Conservation (phyloP, 2,797 vertebrate species). For the Perodicticus potto region DNA sequence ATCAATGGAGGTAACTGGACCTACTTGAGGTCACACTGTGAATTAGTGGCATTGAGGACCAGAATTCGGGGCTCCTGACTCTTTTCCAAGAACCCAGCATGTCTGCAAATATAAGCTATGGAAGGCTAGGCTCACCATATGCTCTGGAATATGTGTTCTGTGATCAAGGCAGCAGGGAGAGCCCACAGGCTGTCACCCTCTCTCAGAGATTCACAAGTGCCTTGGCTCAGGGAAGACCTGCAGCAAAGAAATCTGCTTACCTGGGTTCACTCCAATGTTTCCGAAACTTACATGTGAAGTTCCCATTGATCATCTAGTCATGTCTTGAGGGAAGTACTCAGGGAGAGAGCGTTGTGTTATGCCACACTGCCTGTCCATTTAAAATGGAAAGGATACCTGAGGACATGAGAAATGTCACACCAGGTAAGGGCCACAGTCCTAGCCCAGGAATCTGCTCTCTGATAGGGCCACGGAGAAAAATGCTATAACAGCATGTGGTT, state of each 20-base stretch:
- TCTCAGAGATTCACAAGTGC: neutral
- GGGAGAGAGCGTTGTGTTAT: neutral
- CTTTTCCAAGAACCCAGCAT: neutral
- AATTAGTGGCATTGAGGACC: neutral
- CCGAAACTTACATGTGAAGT: neutral
- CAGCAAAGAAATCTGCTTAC: neutral
- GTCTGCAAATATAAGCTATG: neutral
- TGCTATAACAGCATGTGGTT: neutral
- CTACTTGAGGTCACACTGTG: neutral
- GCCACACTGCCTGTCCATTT: neutral
- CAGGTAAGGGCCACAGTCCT: neutral
- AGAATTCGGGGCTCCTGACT: neutral
- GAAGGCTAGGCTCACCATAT: neutral
- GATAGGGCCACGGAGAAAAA: neutral
- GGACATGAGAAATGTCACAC: constrained; percentile 32
- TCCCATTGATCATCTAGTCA: neutral
- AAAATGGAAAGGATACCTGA: constrained; percentile 34
- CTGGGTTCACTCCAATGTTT: neutral
- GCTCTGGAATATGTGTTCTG: neutral
- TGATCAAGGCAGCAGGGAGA: neutral
- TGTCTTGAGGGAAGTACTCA: neutral
- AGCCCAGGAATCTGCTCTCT: neutral
- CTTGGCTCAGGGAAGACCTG: neutral
- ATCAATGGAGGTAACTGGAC: neutral
- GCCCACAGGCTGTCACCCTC: neutral